Conservation (phyloP, 1,140 invertebrate genomes). For the Hetaerina americana region DNA sequence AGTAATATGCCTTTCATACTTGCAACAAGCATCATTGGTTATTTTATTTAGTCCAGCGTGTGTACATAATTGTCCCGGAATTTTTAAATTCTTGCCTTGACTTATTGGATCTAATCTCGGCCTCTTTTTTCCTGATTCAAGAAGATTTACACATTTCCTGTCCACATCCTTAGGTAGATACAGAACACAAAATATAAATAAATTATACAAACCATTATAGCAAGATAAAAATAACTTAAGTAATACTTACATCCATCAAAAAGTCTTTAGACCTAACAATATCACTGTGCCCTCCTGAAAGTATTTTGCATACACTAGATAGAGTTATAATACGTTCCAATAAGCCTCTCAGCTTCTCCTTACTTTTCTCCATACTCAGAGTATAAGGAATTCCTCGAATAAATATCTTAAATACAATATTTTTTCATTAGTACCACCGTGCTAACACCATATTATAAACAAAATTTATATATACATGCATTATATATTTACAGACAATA, state of each 20-base stretch:
- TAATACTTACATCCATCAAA: neutral
- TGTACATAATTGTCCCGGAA: too few relatives aligned
- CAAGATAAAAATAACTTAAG: neutral
- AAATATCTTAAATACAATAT: neutral
- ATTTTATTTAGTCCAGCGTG: too few relatives aligned
- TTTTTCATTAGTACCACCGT: too few relatives aligned
- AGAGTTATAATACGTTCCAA: neutral
- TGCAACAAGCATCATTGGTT: too few relatives aligned
- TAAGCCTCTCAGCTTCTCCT: neutral
- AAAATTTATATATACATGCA: too few relatives aligned
- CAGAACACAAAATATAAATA: too few relatives aligned
- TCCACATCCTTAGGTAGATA: neutral
- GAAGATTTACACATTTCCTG: neutral
- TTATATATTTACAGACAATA: too few relatives aligned
- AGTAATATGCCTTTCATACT: too few relatives aligned
- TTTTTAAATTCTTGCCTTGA: neutral
- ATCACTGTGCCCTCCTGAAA: neutral
- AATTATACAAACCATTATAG: too few relatives aligned
- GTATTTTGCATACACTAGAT: neutral
- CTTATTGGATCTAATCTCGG: too few relatives aligned
- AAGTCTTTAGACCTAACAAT: neutral
- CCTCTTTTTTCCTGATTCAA: neutral
- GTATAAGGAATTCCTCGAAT: neutral
- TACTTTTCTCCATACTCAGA: neutral
- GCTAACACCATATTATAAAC: too few relatives aligned